These are phyloP conservation scores for Hirudo medicinalis DNA, from an alignment of 1,140 invertebrate genomes.

Conservation along the genomic window DNA sequence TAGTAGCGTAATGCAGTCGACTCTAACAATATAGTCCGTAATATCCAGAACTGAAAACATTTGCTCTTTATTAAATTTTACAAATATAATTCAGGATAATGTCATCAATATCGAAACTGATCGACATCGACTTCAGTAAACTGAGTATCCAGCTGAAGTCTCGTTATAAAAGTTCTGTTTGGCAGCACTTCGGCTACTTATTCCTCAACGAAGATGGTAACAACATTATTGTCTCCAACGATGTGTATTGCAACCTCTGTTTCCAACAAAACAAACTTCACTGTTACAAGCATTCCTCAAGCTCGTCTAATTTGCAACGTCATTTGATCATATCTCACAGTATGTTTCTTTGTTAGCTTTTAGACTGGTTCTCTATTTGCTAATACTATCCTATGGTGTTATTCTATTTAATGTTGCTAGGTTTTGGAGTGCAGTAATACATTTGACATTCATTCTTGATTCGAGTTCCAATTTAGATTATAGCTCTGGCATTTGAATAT, in stretches of 20 bases:
- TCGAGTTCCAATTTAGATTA: no score
- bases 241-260: conserved; percentile 6
- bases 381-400: no score
- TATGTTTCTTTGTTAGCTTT: neutral
- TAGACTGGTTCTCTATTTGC: neutral
- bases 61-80: no score
- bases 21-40: no score
- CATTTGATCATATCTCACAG: conserved; percentile 4
- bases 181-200: neutral
- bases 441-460: no score
- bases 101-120: no score
- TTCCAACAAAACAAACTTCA: conserved; percentile 1
- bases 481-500: no score
- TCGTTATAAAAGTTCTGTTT: neutral
- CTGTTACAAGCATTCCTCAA: conserved; percentile 6
- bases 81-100: no score
- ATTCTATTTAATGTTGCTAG: no score
- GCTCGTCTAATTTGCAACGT: neutral
- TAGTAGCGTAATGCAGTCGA: no score
- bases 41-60: no score
- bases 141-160: neutral
- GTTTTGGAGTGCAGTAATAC: no score
- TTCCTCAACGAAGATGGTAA: neutral
- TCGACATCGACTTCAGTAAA: neutral
- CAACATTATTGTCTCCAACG: neutral